These are phyloP conservation scores for Parnassius glacialis DNA, from an alignment of 2,888 invertebrate genomes.

Conservation along the genomic window DNA sequence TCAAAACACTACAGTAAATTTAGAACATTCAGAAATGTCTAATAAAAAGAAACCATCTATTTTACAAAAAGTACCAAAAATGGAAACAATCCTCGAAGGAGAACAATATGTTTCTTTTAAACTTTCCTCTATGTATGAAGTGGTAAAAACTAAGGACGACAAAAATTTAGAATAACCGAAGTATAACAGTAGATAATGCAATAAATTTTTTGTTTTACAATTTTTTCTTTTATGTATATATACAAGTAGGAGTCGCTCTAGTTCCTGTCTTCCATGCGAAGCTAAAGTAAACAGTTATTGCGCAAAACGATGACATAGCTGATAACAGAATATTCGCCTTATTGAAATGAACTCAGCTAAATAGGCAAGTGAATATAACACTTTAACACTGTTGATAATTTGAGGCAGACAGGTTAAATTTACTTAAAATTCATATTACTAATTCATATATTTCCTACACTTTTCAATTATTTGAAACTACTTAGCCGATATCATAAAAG, in stretches of 20 bases:
- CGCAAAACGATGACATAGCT: too few relatives aligned
- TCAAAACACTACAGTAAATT: background rate
- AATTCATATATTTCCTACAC: too few relatives aligned
- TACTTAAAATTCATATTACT: too few relatives aligned
- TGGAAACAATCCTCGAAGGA: slow-evolving; percentile 59
- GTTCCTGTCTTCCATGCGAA: too few relatives aligned
- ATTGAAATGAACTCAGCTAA: too few relatives aligned
- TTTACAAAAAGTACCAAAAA: slow-evolving; percentile 52
- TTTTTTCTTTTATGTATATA: too few relatives aligned
- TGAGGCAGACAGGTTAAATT: too few relatives aligned
- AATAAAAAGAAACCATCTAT: slow-evolving; percentile 38
- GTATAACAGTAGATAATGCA: background rate
- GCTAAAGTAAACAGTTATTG: too few relatives aligned
- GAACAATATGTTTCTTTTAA: slow-evolving; percentile 39
- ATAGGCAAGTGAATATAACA: slow-evolving; percentile 30
- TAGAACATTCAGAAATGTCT: background rate
- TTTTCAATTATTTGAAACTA: too few relatives aligned
- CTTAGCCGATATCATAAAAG: too few relatives aligned
- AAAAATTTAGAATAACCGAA: background rate
- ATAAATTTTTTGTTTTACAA: background rate
- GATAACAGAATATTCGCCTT: too few relatives aligned
- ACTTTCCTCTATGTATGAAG: background rate
- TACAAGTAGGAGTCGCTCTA: too few relatives aligned
- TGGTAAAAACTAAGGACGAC: background rate
- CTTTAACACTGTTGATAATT: background rate